phyloP scores from a whole-genome alignment of 2,113 vertebrate species.

The Callaeas wilsoni region DNA sequence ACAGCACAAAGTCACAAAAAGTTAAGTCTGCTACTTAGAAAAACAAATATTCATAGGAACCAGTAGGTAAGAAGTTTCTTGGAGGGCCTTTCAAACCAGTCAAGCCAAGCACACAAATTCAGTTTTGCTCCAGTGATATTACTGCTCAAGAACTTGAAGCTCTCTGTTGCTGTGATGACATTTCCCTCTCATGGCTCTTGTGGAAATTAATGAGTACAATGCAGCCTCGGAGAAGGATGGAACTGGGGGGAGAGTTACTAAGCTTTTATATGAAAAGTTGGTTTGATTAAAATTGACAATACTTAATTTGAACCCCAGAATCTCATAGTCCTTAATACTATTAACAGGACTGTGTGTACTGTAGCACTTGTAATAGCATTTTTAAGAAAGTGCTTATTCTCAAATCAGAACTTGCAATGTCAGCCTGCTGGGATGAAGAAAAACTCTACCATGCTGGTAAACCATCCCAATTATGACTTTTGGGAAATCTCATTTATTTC shows the following conservation, averaged over 20 bases:
- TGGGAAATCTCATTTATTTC: neutral
- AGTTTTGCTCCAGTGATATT: neutral
- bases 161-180: neutral
- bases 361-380: neutral
- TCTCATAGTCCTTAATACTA: neutral
- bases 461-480: neutral
- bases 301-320: neutral
- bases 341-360: neutral
- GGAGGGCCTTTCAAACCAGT: neutral
- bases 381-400: neutral
- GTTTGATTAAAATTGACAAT: neutral
- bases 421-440: neutral
- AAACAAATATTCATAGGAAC: neutral
- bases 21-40: neutral
- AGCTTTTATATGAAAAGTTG: neutral
- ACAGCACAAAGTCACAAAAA: neutral
- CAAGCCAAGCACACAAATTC: neutral
- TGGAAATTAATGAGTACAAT: neutral
- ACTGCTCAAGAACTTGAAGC: neutral
- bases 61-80: neutral
- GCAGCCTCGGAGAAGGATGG: neutral
- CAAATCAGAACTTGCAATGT: neutral
- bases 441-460: neutral
- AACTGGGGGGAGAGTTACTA: accelerated
- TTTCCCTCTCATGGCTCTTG: neutral